Percentiles rank a stretch among this genome's conserved stretches.
Conservation (phyloP, 2,113 vertebrate genomes). For the Pluvialis apricaria region DNA sequence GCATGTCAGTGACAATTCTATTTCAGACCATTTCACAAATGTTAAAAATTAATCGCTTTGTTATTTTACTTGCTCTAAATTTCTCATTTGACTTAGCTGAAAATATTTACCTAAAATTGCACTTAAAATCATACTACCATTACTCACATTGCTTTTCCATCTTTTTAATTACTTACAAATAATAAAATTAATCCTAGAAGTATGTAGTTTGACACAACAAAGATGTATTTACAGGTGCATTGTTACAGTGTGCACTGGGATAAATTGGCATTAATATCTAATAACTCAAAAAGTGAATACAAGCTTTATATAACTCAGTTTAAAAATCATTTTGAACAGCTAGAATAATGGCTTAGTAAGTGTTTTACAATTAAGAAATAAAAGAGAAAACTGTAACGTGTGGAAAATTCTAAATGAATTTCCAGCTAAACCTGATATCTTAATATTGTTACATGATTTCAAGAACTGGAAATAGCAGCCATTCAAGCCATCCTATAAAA, state of each 20-base stretch:
- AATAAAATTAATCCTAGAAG: background rate
- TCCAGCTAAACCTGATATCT: background rate
- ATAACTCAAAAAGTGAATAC: background rate
- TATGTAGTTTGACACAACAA: rapidly evolving
- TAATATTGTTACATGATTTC: background rate
- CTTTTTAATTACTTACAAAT: background rate
- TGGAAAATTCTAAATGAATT: background rate
- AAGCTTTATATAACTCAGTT: background rate
- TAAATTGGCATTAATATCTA: background rate
- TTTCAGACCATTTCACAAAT: background rate
- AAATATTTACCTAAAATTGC: background rate
- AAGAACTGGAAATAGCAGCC: background rate
- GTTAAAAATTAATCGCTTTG: background rate
- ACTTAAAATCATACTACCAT: background rate
- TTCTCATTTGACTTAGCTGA: background rate
- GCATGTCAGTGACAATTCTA: background rate
- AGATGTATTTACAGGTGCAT: background rate
- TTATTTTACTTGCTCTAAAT: background rate
- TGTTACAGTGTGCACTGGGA: background rate
- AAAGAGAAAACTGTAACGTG: background rate
- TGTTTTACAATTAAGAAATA: background rate
- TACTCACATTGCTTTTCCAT: background rate
- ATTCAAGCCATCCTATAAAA: background rate
- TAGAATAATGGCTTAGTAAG: background rate
- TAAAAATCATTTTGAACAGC: background rate